Base-by-base conservation (phyloP, 2,113 vertebrate genomes). In the Carassius auratus region DNA sequence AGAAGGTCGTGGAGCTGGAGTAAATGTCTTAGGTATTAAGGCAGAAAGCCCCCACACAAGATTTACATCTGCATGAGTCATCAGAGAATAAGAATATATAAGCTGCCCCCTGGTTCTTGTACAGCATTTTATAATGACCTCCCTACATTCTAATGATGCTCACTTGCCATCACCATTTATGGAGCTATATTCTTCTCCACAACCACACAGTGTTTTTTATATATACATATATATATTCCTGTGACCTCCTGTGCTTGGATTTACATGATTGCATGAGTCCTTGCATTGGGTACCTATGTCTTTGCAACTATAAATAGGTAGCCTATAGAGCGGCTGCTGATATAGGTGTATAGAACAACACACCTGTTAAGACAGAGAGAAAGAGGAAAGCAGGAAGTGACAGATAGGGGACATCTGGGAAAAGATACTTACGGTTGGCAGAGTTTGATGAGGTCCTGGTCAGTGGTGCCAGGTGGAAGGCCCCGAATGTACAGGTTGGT, bases 401-500 rank as follows among this genome's bases (percentile, higher is more conserved):
- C 15, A 80, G 86, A 81, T 48, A 66, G 57, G 68, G 17, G 30
- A 68, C n/a, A 78, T 30, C 38, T 36, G 52, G 57, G 38, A 89
- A 88, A 73, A 69, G 33, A 68, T 38, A 93, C 94, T 95, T 78
- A 95, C 94, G 94, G 94, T 91, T 95, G 94, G 91, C 94, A 95
- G 88, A 95, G 94, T 90, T 95, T 95, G 92, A 94, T 94, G 92
- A 95, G 94, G 90, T 95, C 94, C 90, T 95, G 94, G 92, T 95
- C 94, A 0, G 93, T 94, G 79, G 94, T 95, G 92, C 96, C 96
- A 55, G 98, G 97, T 1, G 98, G 98, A 92, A 99, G 97, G 91
- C 98, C 98, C 94, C 98, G 95, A 92, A 99, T 99, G 94, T 99
- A 99, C 93, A 99, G 95, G 96, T 99, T 99, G 92, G 98, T 99